Evolutionary conservation across 2,113 vertebrate genomes (phyloP), one percentile per base, ranked within the genome.

Genomic region (Aix galericulata): DNA sequence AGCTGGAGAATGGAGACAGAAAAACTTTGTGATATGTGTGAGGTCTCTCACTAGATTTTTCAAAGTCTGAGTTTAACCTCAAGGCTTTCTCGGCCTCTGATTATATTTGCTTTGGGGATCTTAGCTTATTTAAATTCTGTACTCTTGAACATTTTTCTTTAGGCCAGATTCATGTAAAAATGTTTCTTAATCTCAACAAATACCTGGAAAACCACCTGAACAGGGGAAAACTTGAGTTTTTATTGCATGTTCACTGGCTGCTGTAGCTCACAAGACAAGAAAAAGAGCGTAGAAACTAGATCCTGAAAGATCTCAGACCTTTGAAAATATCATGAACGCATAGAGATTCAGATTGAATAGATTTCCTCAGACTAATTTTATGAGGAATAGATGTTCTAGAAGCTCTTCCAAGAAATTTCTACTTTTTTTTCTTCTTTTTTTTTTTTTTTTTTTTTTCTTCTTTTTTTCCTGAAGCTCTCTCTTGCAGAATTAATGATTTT

Each of bases 91-190:
- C 72, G 82, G 34, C 29, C 72, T 59, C 60, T 75, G 71, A 91
- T 92, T 88, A 84, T 92, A 42, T 91, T 78, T 93, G 60, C 64
- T 92, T 93, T 88, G 56, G 72, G 46, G 46, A 74, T 93, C 82
- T 18, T 71, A 82, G 34, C 29, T 89, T 73, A 73, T 82, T 89
- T 82, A 88, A 85, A 91, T 87, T 89, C 23, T 79, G 0, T 64
- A 91, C 23, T 64, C 40, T 80, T 88, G 44, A 85, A 91, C 32
- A 25, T 26, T 76, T 85, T 77, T 83, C 50, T 83, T 12, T 71
- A 59, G 82, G 71, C 58, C 53, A 83, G 75, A 83, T 86, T 68
- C 22, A 82, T 71, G 31, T 9, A 91, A 73, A 96, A 86, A 75
- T 67, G 0, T 63, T 74, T 90, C 56, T 93, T 88, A 88, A 71